Evolutionary conservation across 2,888 invertebrate genomes (phyloP), one percentile per base, ranked within the genome.

Genomic region (Palloptera scutellata): DNA sequence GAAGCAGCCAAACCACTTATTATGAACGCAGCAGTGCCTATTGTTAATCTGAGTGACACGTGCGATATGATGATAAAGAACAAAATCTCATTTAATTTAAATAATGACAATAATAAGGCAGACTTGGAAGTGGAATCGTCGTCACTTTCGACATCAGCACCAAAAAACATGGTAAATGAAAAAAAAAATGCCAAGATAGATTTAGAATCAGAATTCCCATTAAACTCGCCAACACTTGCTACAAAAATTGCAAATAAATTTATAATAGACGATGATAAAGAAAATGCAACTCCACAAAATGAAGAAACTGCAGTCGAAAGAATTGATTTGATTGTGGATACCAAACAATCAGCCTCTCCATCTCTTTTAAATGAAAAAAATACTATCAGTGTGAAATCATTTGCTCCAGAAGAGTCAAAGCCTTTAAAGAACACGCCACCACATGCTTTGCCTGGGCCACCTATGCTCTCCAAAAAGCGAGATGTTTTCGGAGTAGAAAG

Each of bases 1-100:
- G 63, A 79, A 51, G 70, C 69, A n/a, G 82, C 81, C 0, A 66
- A 72, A 57, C 82, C 83, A 2, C 74, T 79, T 55, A 78, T 73
- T 52, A 30, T 64, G 11, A 48, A 64, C 15, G 59, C 20, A 13
- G 52, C 64, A 53, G 52, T 58, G 12, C 15, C 48, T 43, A 58
- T 8, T 6, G 30, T 52, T 1, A 20, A 40, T 1, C 51, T 51
- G 41, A 10, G n/a, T 4, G 17, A 10, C 1, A 48, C 64, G 1
- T 6, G 13, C 13, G 43, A 9, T 13, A 52, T 19, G 3, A 59
- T 13, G 17, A n/a, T n/a, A n/a, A 20, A 20, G 59, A 1, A 17
- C 12, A 20, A 53, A n/a, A 15, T 48, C 48, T n/a, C 48, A 15
- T 6, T 8, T 48, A 15, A 48, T 3, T 48, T 15, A 1, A 15